Conservation (phyloP, 1,140 invertebrate genomes). For the Harpegnathos saltator region DNA sequence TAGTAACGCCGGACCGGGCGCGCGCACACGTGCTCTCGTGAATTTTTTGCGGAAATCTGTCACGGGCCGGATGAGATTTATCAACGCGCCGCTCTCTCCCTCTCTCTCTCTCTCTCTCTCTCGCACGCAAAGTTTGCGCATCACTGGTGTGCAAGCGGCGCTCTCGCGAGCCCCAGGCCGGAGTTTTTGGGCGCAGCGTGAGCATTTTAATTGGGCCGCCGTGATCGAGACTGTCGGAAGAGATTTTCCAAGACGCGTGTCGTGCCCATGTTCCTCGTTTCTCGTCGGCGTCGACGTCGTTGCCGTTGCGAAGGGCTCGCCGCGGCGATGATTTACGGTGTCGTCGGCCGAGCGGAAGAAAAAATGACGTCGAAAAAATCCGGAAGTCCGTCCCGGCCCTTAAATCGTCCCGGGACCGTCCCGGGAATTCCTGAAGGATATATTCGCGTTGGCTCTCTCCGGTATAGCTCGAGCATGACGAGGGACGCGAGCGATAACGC, state of each 20-base stretch:
- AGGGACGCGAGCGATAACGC: slow-evolving; percentile 63
- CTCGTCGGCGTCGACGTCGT: not conserved
- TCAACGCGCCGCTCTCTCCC: slow-evolving; percentile 60
- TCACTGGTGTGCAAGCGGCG: slow-evolving; percentile 51
- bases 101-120: too few species aligned
- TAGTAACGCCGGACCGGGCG: slow-evolving; percentile 30
- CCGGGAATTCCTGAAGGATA: slow-evolving; percentile 68
- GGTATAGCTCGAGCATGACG: slow-evolving; percentile 62
- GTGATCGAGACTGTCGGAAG: slow-evolving; percentile 56
- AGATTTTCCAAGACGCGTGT: slow-evolving; percentile 63
- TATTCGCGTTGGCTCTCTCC: slow-evolving; percentile 26
- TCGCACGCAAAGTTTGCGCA: slow-evolving; percentile 62
- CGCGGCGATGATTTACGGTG: slow-evolving; percentile 36
- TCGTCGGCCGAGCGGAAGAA: slow-evolving; percentile 30
- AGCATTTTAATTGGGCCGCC: slow-evolving; percentile 69
- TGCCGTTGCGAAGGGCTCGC: slow-evolving; percentile 14
- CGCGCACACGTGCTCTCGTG: slow-evolving; percentile 66
- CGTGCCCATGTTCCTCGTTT: too few species aligned
- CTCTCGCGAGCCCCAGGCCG: slow-evolving; percentile 6
- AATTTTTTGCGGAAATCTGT: slow-evolving; percentile 74
- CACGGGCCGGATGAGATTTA: slow-evolving; percentile 76
- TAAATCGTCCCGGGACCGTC: slow-evolving; percentile 64
- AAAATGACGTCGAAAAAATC: slow-evolving; percentile 57
- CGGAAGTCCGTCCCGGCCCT: slow-evolving; percentile 64
- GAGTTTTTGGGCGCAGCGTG: slow-evolving; percentile 56